A percentile compares a stretch with the other conserved stretches of the same genome.
Conservation (phyloP, 2,888 invertebrate genomes). For the Aricia artaxerxes region DNA sequence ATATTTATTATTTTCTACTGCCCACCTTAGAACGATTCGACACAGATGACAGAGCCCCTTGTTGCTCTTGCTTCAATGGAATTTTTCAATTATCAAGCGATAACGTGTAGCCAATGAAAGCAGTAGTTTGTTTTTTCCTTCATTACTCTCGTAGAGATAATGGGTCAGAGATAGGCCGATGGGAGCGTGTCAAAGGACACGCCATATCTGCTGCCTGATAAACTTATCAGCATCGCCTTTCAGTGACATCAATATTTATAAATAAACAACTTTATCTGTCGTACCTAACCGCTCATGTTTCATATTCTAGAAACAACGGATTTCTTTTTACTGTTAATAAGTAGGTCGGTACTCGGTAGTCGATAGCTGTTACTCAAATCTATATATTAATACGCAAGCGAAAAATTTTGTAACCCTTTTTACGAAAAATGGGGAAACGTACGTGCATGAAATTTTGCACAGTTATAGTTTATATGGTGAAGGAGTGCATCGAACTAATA, state of each 20-base stretch:
- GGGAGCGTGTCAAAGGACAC: slow-evolving; percentile 53
- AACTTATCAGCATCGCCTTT: slow-evolving; percentile 41
- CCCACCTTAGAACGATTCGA: not conserved
- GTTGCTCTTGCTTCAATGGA: not conserved
- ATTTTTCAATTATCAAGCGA: not conserved
- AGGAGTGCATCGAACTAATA: too few relatives aligned
- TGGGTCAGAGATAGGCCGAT: slow-evolving; percentile 49
- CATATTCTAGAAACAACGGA: slow-evolving; percentile 12
- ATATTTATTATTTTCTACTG: not conserved
- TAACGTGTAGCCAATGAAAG: slow-evolving; percentile 1
- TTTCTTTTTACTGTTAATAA: slow-evolving; percentile 40
- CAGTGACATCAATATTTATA: slow-evolving; percentile 46
- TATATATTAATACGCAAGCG: too few relatives aligned
- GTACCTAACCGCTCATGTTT: slow-evolving; percentile 4
- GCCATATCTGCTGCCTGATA: slow-evolving; percentile 44
- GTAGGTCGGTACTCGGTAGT: not conserved
- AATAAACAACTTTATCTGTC: slow-evolving; percentile 37
- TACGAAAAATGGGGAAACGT: too few relatives aligned
- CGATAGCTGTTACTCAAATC: not conserved
- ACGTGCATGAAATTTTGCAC: too few relatives aligned
- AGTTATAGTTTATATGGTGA: too few relatives aligned
- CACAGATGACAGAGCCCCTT: not conserved
- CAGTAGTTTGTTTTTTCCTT: not conserved
- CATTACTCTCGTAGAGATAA: slow-evolving; percentile 30
- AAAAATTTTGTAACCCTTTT: too few relatives aligned